Base-by-base conservation (phyloP, 2,888 invertebrate species). In the Lathronympha strigana region DNA sequence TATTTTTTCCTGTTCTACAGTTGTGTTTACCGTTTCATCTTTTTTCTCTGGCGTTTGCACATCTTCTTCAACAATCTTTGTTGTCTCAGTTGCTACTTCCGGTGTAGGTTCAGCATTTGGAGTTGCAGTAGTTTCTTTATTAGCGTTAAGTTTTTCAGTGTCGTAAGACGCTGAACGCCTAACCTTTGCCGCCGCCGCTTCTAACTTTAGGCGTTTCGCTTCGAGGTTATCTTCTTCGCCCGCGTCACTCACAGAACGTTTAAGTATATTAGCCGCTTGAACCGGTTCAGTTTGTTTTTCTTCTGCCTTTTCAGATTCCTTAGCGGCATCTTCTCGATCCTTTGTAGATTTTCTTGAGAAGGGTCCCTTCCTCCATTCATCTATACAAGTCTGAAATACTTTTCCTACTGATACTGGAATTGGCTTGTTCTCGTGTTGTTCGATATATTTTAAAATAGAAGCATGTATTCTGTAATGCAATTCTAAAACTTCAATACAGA, bases 401-500 rank as follows among this genome's bases (percentile, higher is more conserved):
- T 93, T 93, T 11, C 94, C 95, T 3, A 93, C 85, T 50, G 92
- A 93, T 70, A 86, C 92, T 54, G 93, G 93, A 71, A 95, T 91
- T 0, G 93, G 93, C 84, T 95, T 95, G 53, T 94, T 95, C 77
- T 95, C 96, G 73, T 95, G 94, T 69, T 95, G 94, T 77, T 97
- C 96, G 31, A 98, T 91, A 82, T 95, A 96, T 86, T 98, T 98
- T 4, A 98, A 89, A 75, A 97, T 96, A n/a, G 96, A 95, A 0
- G 97, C 96, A 82, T 98, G 97, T 62, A 97, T 95, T 76, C 98
- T 93, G 78, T 96, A 96, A 77, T 95, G 95, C 23, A 96, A 92
- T 89, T 98, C 98, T 36, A 98, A 87, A 0, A 97, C 96, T 92
- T 98, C 98, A 51, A 98, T 95, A 13, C 98, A 95, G 51, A 97